Conservation (phyloP, 2,888 invertebrate species). For the Anthrax anthrax region DNA sequence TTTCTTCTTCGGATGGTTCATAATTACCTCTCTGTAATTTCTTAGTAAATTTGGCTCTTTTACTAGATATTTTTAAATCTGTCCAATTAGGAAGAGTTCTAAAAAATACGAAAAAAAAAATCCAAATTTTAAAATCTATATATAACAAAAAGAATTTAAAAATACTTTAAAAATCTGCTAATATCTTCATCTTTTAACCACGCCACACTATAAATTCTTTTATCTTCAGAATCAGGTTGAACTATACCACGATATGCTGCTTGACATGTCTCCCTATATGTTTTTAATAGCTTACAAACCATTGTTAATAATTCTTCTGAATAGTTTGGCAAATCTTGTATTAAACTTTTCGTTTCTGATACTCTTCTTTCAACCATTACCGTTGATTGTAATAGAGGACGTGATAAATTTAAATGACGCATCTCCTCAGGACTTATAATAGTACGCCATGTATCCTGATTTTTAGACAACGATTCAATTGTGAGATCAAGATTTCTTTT, state of each 20-base stretch:
- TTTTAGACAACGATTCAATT: slow-evolving; percentile 57
- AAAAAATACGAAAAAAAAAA: neutral
- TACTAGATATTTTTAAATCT: slow-evolving; percentile 40
- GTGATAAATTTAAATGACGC: slow-evolving; percentile 43
- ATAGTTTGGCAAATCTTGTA: slow-evolving; percentile 57
- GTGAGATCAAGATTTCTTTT: slow-evolving; percentile 35
- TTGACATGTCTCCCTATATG: slow-evolving; percentile 59
- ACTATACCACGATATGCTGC: slow-evolving; percentile 61
- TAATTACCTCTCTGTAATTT: slow-evolving; percentile 28
- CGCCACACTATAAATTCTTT: slow-evolving; percentile 64
- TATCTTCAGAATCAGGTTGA: slow-evolving; percentile 62
- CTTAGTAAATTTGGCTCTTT: slow-evolving; percentile 16
- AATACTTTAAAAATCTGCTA: slow-evolving; percentile 72
- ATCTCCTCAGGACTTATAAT: slow-evolving; percentile 54
- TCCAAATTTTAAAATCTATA: neutral
- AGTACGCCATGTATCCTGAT: slow-evolving; percentile 65
- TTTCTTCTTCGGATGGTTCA: slow-evolving; percentile 53
- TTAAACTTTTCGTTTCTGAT: slow-evolving; percentile 47
- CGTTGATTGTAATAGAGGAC: slow-evolving; percentile 57
- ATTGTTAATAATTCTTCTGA: slow-evolving; percentile 60
- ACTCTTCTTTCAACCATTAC: slow-evolving; percentile 48
- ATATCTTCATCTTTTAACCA: slow-evolving; percentile 95
- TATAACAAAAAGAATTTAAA: slow-evolving; percentile 12
- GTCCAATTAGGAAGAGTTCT: slow-evolving; percentile 69
- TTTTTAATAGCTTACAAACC: slow-evolving; percentile 52